phyloP scores from a whole-genome alignment of 1,140 invertebrate genomes.

The Drosophila gunungcola region DNA sequence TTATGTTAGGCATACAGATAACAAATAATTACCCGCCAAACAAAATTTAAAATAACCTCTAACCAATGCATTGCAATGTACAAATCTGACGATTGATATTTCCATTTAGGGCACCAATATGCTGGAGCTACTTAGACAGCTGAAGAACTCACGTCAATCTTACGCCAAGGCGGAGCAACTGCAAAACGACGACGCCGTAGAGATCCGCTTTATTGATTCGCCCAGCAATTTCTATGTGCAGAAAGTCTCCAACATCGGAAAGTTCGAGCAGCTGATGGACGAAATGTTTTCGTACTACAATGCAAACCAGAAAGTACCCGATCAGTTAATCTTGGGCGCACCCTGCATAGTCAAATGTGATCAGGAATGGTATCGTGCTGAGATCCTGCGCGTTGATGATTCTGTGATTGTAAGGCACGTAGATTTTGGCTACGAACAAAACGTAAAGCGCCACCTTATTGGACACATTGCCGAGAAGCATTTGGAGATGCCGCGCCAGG shows the following conservation, averaged over 20 bases:
- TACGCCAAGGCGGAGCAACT: conserved; percentile 86
- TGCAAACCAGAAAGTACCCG: conserved; percentile 83
- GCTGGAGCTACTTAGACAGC: conserved; percentile 85
- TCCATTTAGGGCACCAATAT: conserved; percentile 79
- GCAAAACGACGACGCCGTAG: conserved; percentile 86
- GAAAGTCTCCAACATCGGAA: conserved; percentile 86
- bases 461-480: conserved; percentile 88
- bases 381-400: conserved; percentile 85
- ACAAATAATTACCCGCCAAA: too few relatives aligned
- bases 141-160: conserved; percentile 84
- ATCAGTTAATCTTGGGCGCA: conserved; percentile 86
- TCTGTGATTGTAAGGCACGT: conserved; percentile 85
- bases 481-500: conserved; percentile 89
- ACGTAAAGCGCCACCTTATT: conserved; percentile 86
- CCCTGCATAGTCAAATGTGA: conserved; percentile 91
- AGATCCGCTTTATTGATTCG: conserved; percentile 89
- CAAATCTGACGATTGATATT: too few relatives aligned
- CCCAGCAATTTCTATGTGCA: conserved; percentile 90
- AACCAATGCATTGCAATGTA: too few relatives aligned
- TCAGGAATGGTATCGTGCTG: conserved; percentile 91
- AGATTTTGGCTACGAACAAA: conserved; percentile 93
- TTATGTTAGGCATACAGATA: neutral
- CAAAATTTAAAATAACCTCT: too few relatives aligned
- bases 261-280: conserved; percentile 85
- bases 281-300: conserved; percentile 81